Evolutionary conservation across 2,797 vertebrate species (phyloP), one percentile per base, ranked within the genome.

Genomic region (Manis crassicaudata): DNA sequence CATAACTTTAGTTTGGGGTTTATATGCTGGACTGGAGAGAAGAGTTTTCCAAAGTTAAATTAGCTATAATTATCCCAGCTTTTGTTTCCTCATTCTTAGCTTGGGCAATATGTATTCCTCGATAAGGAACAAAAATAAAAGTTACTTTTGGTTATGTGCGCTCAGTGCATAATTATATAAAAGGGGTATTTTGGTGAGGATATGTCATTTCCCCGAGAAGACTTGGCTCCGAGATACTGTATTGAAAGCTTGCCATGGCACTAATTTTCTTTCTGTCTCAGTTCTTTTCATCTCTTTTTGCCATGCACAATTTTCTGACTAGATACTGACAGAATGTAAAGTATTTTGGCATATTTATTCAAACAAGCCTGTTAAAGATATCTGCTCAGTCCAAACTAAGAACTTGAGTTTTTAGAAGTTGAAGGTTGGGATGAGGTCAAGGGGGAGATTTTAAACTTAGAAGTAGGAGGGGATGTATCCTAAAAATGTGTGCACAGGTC

Each of bases 1-100:
- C 98, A 98, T 99, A 99, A 99, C 98, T 99, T 99, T 97, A 96
- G 97, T 98, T 99, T 98, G 87, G 98, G 98, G 98, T 97, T 98
- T 98, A 98, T 97, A 97, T 90, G 97, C 96, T 94, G 98, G 98
- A 98, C 98, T 93, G 98, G 98, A 94, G 85, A 86, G 97, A 97
- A 98, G 98, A 97, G 97, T 98, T 98, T 98, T 97, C 97, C 98
- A 98, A 98, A 98, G 98, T 99, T 98, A 98, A 98, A 98, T 98
- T 97, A 96, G 96, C 96, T 97, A 95, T 97, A 98, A 98, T 98
- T 98, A 98, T 98, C 97, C 97, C 96, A 95, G 92, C 94, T 97
- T 2, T 32, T 94, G 83, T 98, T 97, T 98, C 98, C 81, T 95
- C 94, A 96, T 98, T 97, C 97, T 97, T 98, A 98, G 97, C 96